Conservation (phyloP, 2,888 invertebrate genomes). For the Baronia brevicornis region DNA sequence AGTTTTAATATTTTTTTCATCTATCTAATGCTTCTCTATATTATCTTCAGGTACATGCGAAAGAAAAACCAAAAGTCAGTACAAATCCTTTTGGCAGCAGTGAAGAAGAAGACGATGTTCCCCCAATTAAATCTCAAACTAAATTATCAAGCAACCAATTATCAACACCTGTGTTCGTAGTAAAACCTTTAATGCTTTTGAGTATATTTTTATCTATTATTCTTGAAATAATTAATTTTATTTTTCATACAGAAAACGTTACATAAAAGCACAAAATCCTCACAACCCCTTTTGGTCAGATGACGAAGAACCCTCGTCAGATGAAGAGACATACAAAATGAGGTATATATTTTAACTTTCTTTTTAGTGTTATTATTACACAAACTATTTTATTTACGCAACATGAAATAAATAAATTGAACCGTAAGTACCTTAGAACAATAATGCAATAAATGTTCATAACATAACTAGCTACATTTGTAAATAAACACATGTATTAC, state of each 20-base stretch:
- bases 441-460: no score
- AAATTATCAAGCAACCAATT: conserved; percentile 30
- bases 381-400: no score
- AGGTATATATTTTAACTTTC: conserved; percentile 31
- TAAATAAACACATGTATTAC: no score
- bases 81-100: conserved; percentile 83
- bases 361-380: no score
- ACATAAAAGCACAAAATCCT: conserved; percentile 79
- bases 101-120: conserved; percentile 74
- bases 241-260: conserved; percentile 48
- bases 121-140: conserved; percentile 41
- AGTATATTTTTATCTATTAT: no score
- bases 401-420: no score
- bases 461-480: no score
- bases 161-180: conserved; percentile 46
- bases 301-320: conserved; percentile 78
- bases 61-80: conserved; percentile 41
- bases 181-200: neutral
- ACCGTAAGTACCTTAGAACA: no score
- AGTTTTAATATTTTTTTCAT: neutral
- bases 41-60: conserved; percentile 34
- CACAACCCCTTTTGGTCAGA: conserved; percentile 86
- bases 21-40: neutral
- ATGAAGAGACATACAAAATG: conserved; percentile 53
- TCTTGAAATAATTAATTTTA: conserved; percentile 4